Base-by-base conservation (phyloP, 2,888 invertebrate species). In the Argyresthia albistria region DNA sequence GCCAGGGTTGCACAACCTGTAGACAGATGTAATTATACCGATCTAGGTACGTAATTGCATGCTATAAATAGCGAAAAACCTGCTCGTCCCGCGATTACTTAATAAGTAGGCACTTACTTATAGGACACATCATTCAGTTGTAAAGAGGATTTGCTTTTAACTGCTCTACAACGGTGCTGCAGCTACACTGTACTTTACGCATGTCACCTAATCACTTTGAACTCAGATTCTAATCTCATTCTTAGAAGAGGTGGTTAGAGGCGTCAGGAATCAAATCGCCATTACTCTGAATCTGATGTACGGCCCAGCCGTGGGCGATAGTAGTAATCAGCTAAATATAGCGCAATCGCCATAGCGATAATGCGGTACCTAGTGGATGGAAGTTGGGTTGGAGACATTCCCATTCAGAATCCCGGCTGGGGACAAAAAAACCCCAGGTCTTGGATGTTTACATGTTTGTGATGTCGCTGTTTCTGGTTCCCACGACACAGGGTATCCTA, bases 11-110 rank as follows among this genome's bases (percentile, higher is more conserved):
- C 54, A 52, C 51, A 53, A 52, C 42, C 39, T 45, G 37, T 25
- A 55, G 56, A 55, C 55, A 51, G 50, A 54, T 55, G 56, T 53
- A 52, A 56, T 58, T 55, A 58, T 53, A 55, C 54, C 55, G 50
- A 45, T 39, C 48, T 42, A 53, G 53, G 42, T 49, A 42, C 42
- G 25, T 25, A 46, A 54, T 51, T 51, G 47, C 42, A 4, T 14
- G 51, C 49, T 51, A 54, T 51, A 51, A 35, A 51, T 55, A 55
- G 55, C 43, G 43, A 43, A 46, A 52, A 53, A 14, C 43, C 35
- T 25, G 51, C 39, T 15, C 16, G 35, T 36, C 35, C 15, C 51
- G 45, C 45, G 14, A 35, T 51, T 51, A 51, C 36, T 51, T 45
- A 43, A 51, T 46, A 46, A 16, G 46, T 25, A 25, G 25, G 25